Evolutionary conservation across 2,797 vertebrate species (phyloP).

Genomic region (Luscinia megarhynchos): DNA sequence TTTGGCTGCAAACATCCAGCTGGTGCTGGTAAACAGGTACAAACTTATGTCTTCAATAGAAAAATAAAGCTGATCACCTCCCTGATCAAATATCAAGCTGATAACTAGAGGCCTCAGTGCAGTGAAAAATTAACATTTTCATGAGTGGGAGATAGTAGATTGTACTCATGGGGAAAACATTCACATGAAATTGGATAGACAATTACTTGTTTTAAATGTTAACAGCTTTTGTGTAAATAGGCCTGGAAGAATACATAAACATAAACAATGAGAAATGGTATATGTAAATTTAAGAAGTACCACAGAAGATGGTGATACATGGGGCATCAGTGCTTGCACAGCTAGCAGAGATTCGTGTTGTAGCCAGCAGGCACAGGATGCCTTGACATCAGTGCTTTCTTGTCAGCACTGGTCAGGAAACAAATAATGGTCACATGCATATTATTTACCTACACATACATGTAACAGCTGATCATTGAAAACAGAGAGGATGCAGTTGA

Average conservation of each 20-base stretch:
- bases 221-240: background rate
- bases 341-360: accelerated
- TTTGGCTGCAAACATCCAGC: background rate
- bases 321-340: background rate
- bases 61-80: background rate
- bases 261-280: background rate
- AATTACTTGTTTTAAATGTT: background rate
- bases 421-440: background rate
- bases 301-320: background rate
- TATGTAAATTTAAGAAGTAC: background rate
- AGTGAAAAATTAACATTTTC: background rate
- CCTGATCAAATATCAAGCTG: background rate
- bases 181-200: background rate
- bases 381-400: background rate
- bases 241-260: background rate
- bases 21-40: no score
- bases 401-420: background rate
- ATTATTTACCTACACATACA: background rate
- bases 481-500: background rate
- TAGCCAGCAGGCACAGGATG: background rate
- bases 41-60: background rate
- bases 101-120: background rate
- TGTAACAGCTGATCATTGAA: background rate
- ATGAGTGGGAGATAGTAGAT: background rate
- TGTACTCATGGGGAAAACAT: accelerated